Evolutionary conservation across 2,797 vertebrate genomes (phyloP).

Genomic region (Spheniscus humboldti): DNA sequence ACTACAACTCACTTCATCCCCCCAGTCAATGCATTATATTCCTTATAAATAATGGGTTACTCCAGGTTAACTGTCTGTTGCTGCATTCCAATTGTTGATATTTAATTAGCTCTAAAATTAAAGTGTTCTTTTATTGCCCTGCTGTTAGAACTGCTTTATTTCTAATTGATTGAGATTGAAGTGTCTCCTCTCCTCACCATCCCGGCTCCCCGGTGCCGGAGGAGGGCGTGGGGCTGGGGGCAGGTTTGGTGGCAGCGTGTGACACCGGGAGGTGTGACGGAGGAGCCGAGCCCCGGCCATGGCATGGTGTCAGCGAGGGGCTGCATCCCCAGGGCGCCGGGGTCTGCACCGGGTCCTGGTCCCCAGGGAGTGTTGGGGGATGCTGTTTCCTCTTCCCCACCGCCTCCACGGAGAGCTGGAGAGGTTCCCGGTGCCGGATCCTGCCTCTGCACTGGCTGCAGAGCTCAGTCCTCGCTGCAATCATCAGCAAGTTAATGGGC

Average conservation of each 20-base stretch:
- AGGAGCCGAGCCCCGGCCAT: rapidly evolving
- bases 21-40: slow-evolving; percentile 55
- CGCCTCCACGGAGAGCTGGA: rapidly evolving
- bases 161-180: slow-evolving; percentile 77
- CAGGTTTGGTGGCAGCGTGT: background rate
- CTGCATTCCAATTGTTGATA: slow-evolving; percentile 78
- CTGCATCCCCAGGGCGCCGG: rapidly evolving
- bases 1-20: slow-evolving; percentile 68
- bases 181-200: slow-evolving; percentile 39
- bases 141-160: slow-evolving; percentile 53
- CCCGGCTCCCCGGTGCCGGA: background rate
- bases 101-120: slow-evolving; percentile 84
- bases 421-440: rapidly evolving
- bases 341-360: background rate
- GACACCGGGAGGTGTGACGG: background rate
- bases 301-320: rapidly evolving
- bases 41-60: slow-evolving; percentile 76
- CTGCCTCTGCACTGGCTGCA: background rate
- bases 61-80: slow-evolving; percentile 78
- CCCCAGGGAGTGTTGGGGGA: background rate
- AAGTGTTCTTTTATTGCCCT: slow-evolving; percentile 72
- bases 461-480: rapidly evolving
- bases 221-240: background rate
- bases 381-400: background rate
- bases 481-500: background rate